These are phyloP conservation scores for Caenorhabditis brenneri DNA, from an alignment of 1,140 invertebrate genomes.

Conservation along the genomic window DNA sequence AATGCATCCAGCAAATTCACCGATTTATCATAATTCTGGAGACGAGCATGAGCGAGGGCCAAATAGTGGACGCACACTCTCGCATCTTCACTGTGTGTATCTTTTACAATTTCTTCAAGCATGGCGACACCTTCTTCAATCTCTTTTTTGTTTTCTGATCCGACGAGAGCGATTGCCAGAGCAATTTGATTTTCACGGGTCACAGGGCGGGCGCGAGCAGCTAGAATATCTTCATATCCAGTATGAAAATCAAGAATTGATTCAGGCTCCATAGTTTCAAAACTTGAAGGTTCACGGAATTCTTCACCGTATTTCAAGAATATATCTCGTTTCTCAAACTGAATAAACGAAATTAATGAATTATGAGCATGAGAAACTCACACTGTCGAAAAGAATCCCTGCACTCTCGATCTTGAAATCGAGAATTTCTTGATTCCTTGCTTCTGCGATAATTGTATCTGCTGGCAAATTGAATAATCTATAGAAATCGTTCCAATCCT, in stretches of 20 bases:
- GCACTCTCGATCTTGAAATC: too few relatives aligned
- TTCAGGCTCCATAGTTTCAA: background rate
- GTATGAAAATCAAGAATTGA: constrained; percentile 2
- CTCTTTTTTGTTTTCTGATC: background rate
- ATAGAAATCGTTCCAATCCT: too few relatives aligned
- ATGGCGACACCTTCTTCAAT: background rate
- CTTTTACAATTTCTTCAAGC: background rate
- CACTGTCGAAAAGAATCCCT: too few relatives aligned
- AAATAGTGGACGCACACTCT: constrained; percentile 5
- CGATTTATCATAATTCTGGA: constrained; percentile 16
- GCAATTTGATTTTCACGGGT: background rate
- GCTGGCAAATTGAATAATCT: too few relatives aligned
- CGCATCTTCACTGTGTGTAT: background rate
- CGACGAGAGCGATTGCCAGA: background rate
- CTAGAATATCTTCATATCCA: background rate
- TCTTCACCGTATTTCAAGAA: too few relatives aligned
- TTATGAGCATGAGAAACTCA: too few relatives aligned
- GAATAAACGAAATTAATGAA: too few relatives aligned
- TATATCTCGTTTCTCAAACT: too few relatives aligned
- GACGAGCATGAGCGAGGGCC: background rate
- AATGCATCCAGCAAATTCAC: background rate
- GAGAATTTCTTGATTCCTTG: too few relatives aligned
- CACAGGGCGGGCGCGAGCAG: background rate
- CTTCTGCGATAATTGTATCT: too few relatives aligned
- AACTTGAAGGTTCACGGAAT: too few relatives aligned